Conservation (phyloP, 2,797 vertebrate genomes). For the Acanthiza pusilla region DNA sequence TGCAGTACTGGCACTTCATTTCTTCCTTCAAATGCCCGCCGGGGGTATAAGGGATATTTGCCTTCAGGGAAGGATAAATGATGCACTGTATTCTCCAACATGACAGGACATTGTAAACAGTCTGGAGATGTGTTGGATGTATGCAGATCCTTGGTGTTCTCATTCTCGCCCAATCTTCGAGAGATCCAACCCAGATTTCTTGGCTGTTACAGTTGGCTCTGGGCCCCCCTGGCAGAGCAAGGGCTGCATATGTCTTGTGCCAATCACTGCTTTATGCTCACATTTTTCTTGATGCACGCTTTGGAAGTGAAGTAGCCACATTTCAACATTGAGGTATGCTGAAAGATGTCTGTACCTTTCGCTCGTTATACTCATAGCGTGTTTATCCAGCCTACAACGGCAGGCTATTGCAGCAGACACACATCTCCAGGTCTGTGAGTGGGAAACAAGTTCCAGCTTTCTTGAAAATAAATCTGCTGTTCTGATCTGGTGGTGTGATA, state of each 20-base stretch:
- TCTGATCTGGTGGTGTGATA: slow-evolving; percentile 53
- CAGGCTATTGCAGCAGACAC: background rate
- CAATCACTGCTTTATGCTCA: background rate
- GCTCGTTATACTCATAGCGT: background rate
- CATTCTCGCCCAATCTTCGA: background rate
- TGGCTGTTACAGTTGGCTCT: slow-evolving; percentile 40
- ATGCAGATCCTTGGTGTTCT: slow-evolving; percentile 21
- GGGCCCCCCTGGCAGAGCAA: slow-evolving; percentile 16
- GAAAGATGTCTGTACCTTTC: slow-evolving; percentile 35
- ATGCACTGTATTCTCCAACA: background rate
- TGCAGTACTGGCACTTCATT: background rate
- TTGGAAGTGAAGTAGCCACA: slow-evolving; percentile 52
- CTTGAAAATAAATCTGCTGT: slow-evolving; percentile 30
- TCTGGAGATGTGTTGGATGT: background rate
- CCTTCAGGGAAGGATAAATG: background rate
- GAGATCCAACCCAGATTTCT: slow-evolving; percentile 25
- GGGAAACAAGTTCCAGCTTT: slow-evolving; percentile 31
- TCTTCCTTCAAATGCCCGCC: background rate
- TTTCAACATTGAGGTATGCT: slow-evolving; percentile 35
- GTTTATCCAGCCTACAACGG: background rate
- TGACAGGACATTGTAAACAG: background rate
- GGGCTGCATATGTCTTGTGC: background rate
- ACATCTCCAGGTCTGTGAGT: background rate
- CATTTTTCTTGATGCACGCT: slow-evolving; percentile 10
- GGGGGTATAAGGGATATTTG: background rate